A percentile compares a stretch with the other conserved stretches of the same genome.
Evolutionary conservation across 2,113 vertebrate species (phyloP).

Genomic region (Pedionomus torquatus): DNA sequence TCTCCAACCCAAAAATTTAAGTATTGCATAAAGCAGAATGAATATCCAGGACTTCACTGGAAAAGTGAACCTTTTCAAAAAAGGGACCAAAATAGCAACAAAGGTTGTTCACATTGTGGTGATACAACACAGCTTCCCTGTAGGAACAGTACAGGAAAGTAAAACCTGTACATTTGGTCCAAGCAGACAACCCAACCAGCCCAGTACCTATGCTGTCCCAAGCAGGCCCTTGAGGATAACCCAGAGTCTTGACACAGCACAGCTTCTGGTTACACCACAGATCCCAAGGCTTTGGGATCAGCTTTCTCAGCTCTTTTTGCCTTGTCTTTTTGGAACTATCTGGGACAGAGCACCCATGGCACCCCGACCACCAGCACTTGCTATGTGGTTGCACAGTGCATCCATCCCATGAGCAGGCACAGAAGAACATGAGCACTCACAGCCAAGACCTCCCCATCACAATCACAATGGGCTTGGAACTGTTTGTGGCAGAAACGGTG

Average conservation of each 20-base stretch:
- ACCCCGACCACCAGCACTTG: accelerated
- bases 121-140: background rate
- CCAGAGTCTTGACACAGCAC: background rate
- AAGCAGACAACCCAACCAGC: background rate
- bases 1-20: background rate
- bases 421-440: background rate
- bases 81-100: background rate
- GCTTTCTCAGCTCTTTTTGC: background rate
- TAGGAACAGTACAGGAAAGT: background rate
- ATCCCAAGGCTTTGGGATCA: background rate
- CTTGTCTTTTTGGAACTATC: background rate
- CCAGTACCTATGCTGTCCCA: background rate
- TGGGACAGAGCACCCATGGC: background rate
- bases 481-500: background rate
- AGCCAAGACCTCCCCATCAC: background rate
- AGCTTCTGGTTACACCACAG: accelerated
- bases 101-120: background rate
- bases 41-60: background rate
- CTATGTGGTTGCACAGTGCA: background rate
- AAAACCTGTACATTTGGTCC: background rate
- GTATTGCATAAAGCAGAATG: background rate
- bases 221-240: background rate
- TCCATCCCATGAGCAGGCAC: background rate
- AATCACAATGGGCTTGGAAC: background rate
- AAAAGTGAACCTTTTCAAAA: background rate